Evolutionary conservation across 2,113 vertebrate species (phyloP).

Genomic region (Hippocampus comes): DNA sequence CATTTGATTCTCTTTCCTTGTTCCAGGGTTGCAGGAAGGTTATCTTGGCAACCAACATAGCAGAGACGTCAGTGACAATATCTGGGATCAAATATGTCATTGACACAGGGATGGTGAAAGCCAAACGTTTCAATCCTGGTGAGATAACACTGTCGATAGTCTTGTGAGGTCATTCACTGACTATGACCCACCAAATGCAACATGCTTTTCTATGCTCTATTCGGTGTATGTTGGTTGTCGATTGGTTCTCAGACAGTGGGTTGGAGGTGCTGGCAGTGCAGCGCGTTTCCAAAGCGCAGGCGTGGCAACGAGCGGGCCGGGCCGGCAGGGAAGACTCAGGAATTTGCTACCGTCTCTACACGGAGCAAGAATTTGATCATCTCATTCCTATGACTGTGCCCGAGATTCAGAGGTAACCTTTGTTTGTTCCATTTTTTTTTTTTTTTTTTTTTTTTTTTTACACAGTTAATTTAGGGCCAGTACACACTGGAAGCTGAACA

Average conservation of each 20-base stretch:
- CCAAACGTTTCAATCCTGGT: constrained; percentile 95
- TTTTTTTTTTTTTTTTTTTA: background rate
- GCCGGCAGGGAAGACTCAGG: constrained; percentile 88
- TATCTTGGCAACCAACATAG: constrained; percentile 95
- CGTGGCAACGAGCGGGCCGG: constrained; percentile 90
- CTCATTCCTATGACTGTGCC: constrained; percentile 86
- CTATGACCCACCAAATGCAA: background rate
- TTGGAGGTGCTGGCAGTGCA: constrained; percentile 92
- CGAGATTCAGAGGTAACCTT: constrained; percentile 89
- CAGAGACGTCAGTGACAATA: constrained; percentile 95
- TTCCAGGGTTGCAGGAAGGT: constrained; percentile 89
- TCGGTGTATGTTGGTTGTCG: constrained; percentile 10
- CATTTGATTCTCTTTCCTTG: background rate
- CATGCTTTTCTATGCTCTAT: background rate
- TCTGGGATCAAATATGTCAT: constrained; percentile 91
- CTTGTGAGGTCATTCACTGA: background rate
- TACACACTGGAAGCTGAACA: background rate
- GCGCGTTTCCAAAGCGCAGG: constrained; percentile 92
- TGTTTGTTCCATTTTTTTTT: background rate
- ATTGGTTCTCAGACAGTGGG: constrained; percentile 76
- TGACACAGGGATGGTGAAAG: constrained; percentile 98
- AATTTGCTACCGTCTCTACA: constrained; percentile 90
- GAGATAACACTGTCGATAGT: constrained; percentile 29
- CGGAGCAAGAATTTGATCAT: constrained; percentile 88
- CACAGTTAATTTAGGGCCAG: background rate